These are phyloP conservation scores for Lagopus leucura DNA, from an alignment of 2,113 vertebrate species.

Conservation along the genomic window DNA sequence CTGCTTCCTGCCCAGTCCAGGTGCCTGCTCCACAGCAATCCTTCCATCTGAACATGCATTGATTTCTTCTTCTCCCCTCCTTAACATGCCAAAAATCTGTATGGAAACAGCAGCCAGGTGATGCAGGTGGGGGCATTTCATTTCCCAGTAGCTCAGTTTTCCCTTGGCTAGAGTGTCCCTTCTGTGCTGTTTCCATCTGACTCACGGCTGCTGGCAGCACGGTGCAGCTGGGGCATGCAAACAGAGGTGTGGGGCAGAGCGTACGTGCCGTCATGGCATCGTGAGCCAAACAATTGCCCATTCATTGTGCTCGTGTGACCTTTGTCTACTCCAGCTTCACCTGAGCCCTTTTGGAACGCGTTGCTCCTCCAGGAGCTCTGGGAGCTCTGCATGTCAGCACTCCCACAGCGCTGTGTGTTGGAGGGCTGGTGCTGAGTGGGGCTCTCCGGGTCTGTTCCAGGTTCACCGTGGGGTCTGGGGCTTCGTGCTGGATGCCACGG, in stretches of 20 bases:
- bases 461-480: slow-evolving; percentile 90
- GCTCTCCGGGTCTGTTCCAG: slow-evolving; percentile 69
- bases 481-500: slow-evolving; percentile 88
- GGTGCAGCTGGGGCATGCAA: neutral
- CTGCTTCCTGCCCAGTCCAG: neutral
- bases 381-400: neutral
- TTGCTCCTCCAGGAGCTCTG: neutral
- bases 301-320: slow-evolving; percentile 16
- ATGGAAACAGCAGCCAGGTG: neutral
- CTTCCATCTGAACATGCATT: neutral
- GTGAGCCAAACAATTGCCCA: slow-evolving; percentile 31
- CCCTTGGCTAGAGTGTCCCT: neutral
- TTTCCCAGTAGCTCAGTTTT: neutral
- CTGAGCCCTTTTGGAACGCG: neutral
- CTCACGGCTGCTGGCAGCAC: neutral
- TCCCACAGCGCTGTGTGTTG: neutral
- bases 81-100: neutral
- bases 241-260: slow-evolving; percentile 56
- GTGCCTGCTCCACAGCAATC: neutral
- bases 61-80: neutral
- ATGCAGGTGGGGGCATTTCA: neutral
- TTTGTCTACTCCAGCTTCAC: neutral
- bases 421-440: neutral
- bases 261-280: neutral
- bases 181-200: neutral